Base-by-base conservation (phyloP, 2,797 vertebrate genomes). In the Cichlasoma orientale region DNA sequence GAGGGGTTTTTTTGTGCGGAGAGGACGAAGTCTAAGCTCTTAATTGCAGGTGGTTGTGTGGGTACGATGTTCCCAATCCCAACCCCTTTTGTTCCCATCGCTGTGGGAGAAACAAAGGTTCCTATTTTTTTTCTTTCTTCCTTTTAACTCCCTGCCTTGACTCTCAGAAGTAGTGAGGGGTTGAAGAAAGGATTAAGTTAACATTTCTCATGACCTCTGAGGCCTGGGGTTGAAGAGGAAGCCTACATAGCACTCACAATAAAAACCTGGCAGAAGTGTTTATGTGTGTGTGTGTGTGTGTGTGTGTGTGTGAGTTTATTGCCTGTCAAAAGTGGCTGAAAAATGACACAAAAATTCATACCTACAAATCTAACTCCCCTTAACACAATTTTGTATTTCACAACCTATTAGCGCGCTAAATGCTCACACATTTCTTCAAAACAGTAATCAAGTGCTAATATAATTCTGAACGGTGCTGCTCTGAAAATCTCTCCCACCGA, bases 201-300 rank as follows among this genome's bases (percentile, higher is more conserved):
- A 92, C 90, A 89, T 91, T 95, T 95, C 94, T 93, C 94, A 95
- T 95, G 94, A 95, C 93, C 94, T 94, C 89, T 84, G 77, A 83
- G 85, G 82, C 74, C 82, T 57, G 54, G 47, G 78, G 74, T 82
- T 85, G 83, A 55, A 84, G 80, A 82, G 77, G 79, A 54, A 72
- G 50, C 63, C 54, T 21, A 82, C 41, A 3, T 33, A 56, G 74
- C 11, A 38, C 73, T 76, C 23, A 76, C 74, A 86, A 89, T 77
- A 23, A 29, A 59, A 66, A 75, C 56, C 72, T 63, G 72, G 70
- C 72, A 74, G 76, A 78, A 36, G 38, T 41, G 36, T 36, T 1
- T 36, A 3, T 36, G 36, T 36, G 36, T 36, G 36, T 36, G 36
- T 54, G 33, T 58, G 63, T 55, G 5, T 36, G 27, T 33, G 27